Evolutionary conservation across 2,797 vertebrate genomes (phyloP).

Genomic region (Rhyacichthys aspro): DNA sequence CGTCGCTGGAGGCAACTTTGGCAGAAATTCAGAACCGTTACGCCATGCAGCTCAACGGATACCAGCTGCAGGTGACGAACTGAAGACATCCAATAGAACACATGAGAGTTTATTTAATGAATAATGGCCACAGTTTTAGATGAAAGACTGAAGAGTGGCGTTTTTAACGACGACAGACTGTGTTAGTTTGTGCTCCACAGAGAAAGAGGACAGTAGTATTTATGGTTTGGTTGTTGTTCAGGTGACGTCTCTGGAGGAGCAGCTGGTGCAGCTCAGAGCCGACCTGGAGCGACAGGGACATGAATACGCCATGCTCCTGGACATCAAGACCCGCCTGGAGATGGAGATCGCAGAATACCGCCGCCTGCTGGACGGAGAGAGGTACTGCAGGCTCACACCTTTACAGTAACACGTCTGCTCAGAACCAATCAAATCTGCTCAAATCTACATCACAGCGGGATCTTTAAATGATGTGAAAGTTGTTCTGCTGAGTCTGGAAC

Average conservation of each 20-base stretch:
- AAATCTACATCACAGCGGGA: too few relatives aligned
- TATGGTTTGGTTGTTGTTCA: conserved; percentile 9
- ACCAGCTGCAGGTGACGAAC: conserved; percentile 66
- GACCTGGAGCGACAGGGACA: not conserved
- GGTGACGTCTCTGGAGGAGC: conserved; percentile 74
- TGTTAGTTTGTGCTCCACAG: too few relatives aligned
- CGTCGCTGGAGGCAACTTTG: conserved; percentile 57
- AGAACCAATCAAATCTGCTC: too few relatives aligned
- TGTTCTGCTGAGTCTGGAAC: too few relatives aligned
- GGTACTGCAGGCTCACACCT: not conserved
- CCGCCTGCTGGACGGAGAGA: conserved; percentile 7
- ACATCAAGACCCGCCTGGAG: conserved; percentile 15
- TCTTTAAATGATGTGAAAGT: too few relatives aligned
- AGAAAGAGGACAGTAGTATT: too few relatives aligned
- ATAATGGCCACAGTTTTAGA: too few relatives aligned
- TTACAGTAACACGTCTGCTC: too few relatives aligned
- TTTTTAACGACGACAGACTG: too few relatives aligned
- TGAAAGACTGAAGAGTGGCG: too few relatives aligned
- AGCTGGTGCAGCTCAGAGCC: conserved; percentile 54
- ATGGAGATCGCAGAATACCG: conserved; percentile 7
- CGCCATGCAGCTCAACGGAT: conserved; percentile 31
- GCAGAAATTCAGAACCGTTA: conserved; percentile 60
- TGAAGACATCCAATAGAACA: too few relatives aligned
- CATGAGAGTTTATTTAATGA: too few relatives aligned
- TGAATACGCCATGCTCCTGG: not conserved